These are phyloP conservation scores for Chionodraco myersi DNA, from an alignment of 2,113 vertebrate species.

Conservation along the genomic window DNA sequence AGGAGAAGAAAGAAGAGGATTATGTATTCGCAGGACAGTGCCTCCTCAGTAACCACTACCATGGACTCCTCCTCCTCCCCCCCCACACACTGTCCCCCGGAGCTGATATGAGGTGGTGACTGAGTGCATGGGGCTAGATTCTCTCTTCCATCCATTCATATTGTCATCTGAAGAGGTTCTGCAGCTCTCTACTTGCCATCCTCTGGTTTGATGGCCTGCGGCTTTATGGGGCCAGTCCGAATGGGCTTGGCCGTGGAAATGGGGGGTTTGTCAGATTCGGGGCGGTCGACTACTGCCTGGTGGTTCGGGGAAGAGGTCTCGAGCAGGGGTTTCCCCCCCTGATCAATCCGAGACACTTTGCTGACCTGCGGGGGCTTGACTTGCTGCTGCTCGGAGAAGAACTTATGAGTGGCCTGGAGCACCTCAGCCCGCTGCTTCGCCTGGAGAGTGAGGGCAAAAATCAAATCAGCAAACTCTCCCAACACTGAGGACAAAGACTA, in stretches of 20 bases:
- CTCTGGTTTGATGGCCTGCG: constrained; percentile 98
- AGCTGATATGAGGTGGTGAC: constrained; percentile 63
- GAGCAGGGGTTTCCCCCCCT: constrained; percentile 86
- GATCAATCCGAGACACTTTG: constrained; percentile 88
- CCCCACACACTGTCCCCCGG: constrained; percentile 32
- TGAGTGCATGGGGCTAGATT: constrained; percentile 55
- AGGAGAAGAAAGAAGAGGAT: constrained; percentile 54
- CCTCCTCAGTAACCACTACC: constrained; percentile 52
- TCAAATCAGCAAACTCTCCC: not conserved
- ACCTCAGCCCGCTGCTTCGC: constrained; percentile 99
- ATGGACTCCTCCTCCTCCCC: constrained; percentile 25
- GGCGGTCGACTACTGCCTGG: constrained; percentile 81
- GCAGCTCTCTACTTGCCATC: constrained; percentile 90
- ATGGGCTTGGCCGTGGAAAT: constrained; percentile 91
- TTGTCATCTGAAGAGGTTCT: constrained; percentile 34
- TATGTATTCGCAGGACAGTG: constrained; percentile 35
- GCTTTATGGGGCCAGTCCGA: constrained; percentile 98
- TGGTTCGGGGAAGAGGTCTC: constrained; percentile 84
- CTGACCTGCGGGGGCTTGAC: constrained; percentile 88
- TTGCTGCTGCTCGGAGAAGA: constrained; percentile 95
- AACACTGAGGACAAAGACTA: not conserved
- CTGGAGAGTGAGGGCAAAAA: constrained; percentile 78
- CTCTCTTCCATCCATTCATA: constrained; percentile 49
- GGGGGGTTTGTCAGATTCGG: constrained; percentile 87
- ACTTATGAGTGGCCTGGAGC: constrained; percentile 97